Evolutionary conservation across 2,888 invertebrate genomes (phyloP), one percentile per base, ranked within the genome.

Genomic region (Nemotelus nigrinus): DNA sequence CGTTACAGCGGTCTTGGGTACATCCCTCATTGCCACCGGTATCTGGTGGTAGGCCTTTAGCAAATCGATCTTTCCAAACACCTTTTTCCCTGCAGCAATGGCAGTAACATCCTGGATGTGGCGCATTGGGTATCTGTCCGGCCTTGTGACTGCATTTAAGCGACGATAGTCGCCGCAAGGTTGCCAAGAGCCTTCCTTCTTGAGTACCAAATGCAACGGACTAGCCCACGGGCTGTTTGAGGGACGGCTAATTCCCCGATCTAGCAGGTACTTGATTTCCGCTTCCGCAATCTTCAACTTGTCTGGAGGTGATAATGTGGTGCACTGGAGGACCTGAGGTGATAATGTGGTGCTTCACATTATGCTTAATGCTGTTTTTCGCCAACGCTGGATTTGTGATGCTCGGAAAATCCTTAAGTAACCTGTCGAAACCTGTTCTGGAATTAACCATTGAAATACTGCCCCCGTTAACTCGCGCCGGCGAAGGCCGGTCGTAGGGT

Each of bases 211-310:
- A 65, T 83, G 83, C 82, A 63, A 39, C 3, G 63, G 63, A 43
- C 63, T 63, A 6, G 41, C 63, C 41, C 3, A 63, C 8, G 41
- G 80, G 58, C 85, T 85, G 8, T 83, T 83, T 0, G 86, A 87
- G 0, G 85, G 87, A 5, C 86, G 81, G 57, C 86, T 85, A 6
- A 87, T 85, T 0, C 86, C 87, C 50, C 82, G 80, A 43, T 86
- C 82, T 48, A 79, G 57, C 76, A 79, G 70, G 4, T 53, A 55
- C 3, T 77, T 65, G 50, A 80, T 78, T 50, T 80, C 77, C 2
- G 77, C 48, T 25, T 76, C 71, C 53, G 78, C 79, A 55, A 58
- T 70, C 76, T 77, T 57, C 8, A 78, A 64, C 43, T 80, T 79
- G 2, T 80, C 78, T 0, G 84, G 85, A 1, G 83, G 82, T 2